Base-by-base conservation (phyloP, 2,888 invertebrate species). In the Perizoma flavofasciatum region DNA sequence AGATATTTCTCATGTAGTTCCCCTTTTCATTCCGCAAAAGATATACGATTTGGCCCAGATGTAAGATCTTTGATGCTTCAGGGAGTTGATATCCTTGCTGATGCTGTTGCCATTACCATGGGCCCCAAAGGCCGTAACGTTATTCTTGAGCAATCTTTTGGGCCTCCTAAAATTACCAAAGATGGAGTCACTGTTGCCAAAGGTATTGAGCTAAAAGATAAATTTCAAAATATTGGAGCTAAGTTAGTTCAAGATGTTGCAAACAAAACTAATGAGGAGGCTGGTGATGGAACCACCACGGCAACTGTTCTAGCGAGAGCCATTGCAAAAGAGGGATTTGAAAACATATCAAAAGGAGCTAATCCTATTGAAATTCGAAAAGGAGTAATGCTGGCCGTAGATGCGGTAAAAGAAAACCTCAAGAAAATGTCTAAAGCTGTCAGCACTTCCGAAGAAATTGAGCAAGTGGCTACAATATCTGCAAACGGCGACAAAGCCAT, bases 151-250 rank as follows among this genome's bases (percentile, higher is more conserved):
- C 99, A 99, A 88, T 96, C 97, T 34, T 98, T 98, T 97, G 99
- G 99, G 9, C 97, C 98, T 58, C 99, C 99, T 6, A 99, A 99
- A 93, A 99, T 99, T 77, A 99, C 99, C n/a, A 99, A 99, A 92
- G 99, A 99, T 86, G 99, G 99, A 65, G 99, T 99, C 0, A 99
- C 99, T 0, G 99, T 99, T 8, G 99, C 99, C 11, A 99, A 99
- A 92, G 96, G 97, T 43, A 96, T 99, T 70, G 99, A 99, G 83
- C 92, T 99, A 39, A 97, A 97, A 88, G 98, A 99, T 87, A 99
- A 98, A 90, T 99, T 98, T 89, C 98, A 99, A 92, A 99, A 99
- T 82, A 96, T 99, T 83, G 99, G 99, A 57, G 99, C 99, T 7
- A 98, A 96, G 82, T 92, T 99, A 49, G 99, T 99, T 3, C 99